A percentile compares a stretch with the other conserved stretches of the same genome.
phyloP scores from a whole-genome alignment of 92 coral and sea anemone species.

The Siderastrea siderea region DNA sequence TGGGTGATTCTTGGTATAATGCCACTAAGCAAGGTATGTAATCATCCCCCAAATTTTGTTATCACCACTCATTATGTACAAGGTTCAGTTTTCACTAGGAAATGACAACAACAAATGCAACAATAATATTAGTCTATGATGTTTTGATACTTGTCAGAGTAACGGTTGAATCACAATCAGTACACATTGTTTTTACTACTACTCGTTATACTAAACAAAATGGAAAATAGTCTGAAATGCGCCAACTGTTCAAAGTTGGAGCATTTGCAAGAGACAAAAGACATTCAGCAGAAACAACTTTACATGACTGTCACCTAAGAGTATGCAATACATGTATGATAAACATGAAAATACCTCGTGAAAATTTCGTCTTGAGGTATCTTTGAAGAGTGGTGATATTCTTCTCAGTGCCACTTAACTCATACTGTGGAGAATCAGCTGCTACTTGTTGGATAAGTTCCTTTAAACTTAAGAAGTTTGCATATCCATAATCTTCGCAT shows the following conservation, averaged over 20 bases:
- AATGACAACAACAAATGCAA: too few relatives aligned
- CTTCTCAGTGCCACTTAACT: constrained; percentile 6
- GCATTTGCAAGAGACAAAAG: background rate
- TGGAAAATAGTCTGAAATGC: too few relatives aligned
- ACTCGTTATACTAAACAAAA: too few relatives aligned
- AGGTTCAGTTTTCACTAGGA: too few relatives aligned
- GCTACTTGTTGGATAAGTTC: background rate
- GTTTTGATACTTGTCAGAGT: too few relatives aligned
- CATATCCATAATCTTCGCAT: background rate
- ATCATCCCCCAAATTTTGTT: too few relatives aligned
- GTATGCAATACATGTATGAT: background rate
- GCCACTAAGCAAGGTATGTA: too few relatives aligned
- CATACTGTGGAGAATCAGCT: constrained; percentile 20
- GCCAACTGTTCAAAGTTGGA: background rate
- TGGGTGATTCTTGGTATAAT: too few relatives aligned
- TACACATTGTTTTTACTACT: too few relatives aligned
- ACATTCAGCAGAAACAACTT: background rate
- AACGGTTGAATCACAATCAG: too few relatives aligned
- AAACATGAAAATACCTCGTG: constrained; percentile 42
- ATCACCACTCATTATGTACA: too few relatives aligned
- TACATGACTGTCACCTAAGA: background rate
- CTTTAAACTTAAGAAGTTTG: constrained; percentile 41
- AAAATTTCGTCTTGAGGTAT: constrained; percentile 64
- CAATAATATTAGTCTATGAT: too few relatives aligned
- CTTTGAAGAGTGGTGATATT: constrained; percentile 52